phyloP scores from a whole-genome alignment of 2,113 vertebrate species.

The Aptenodytes forsteri region DNA sequence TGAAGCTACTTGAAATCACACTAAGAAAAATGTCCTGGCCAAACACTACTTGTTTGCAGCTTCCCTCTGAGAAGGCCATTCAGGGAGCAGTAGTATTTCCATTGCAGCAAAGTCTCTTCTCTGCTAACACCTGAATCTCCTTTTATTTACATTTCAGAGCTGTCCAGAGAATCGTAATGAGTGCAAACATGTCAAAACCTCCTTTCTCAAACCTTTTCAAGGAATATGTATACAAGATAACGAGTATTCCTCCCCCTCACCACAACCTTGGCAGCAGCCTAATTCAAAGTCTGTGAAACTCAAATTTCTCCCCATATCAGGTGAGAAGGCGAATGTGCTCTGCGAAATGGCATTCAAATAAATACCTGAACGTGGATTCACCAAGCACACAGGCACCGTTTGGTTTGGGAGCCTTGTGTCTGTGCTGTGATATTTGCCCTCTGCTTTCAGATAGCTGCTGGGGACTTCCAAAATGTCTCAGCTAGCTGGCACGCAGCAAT shows the following conservation, averaged over 20 bases:
- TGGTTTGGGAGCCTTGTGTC: neutral
- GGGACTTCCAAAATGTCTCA: neutral
- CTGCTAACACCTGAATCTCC: neutral
- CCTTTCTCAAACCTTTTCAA: neutral
- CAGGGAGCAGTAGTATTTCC: neutral
- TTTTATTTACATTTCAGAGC: constrained; percentile 12
- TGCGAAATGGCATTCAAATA: neutral
- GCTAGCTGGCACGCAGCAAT: neutral
- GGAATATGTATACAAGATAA: neutral
- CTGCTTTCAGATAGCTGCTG: neutral
- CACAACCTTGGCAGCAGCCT: neutral
- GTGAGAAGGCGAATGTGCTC: neutral
- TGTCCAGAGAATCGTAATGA: neutral
- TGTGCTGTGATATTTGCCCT: constrained; percentile 26
- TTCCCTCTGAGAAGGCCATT: neutral
- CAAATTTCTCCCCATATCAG: neutral
- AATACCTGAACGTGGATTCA: neutral
- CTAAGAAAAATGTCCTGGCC: neutral
- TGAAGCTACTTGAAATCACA: neutral
- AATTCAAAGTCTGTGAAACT: neutral
- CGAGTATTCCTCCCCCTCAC: neutral
- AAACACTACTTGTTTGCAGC: neutral
- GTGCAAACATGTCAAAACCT: neutral
- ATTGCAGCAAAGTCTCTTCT: neutral
- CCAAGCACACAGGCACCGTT: rapidly evolving